phyloP scores from a whole-genome alignment of 1,140 invertebrate species.

The Drosophila tani region DNA sequence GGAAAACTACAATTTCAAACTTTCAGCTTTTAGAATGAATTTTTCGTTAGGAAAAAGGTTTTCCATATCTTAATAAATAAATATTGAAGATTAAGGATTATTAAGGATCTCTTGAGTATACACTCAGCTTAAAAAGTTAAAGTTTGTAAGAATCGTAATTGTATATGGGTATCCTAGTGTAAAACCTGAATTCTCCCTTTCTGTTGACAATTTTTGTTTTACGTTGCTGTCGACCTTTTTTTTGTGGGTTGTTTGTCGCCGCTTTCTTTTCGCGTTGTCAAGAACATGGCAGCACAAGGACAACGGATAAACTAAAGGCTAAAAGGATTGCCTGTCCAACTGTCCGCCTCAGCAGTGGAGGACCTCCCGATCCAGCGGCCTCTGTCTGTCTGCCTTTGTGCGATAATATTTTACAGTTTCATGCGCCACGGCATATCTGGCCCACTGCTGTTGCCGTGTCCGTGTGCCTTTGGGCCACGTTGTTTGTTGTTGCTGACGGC shows the following conservation, averaged over 20 bases:
- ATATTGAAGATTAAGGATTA: too few species aligned
- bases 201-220: neutral
- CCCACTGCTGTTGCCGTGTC: constrained; percentile 16
- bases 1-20: neutral
- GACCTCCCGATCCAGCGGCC: constrained; percentile 1
- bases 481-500: constrained; percentile 30
- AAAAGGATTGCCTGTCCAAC: constrained; percentile 29
- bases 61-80: too few species aligned
- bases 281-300: constrained; percentile 44
- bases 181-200: neutral
- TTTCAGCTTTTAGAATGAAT: too few species aligned
- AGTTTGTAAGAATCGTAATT: neutral
- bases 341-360: constrained; percentile 8
- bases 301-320: constrained; percentile 30
- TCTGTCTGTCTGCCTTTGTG: constrained; percentile 44
- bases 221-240: constrained; percentile 6
- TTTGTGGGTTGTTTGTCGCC: constrained; percentile 16
- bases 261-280: constrained; percentile 41
- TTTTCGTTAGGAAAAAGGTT: too few species aligned
- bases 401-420: constrained; percentile 60
- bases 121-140: too few species aligned
- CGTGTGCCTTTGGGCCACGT: constrained; percentile 29
- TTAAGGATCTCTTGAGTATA: too few species aligned
- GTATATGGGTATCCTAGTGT: neutral
- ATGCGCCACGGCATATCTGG: constrained; percentile 41